These are phyloP conservation scores for Aphyosemion australe DNA, from an alignment of 2,113 vertebrate species.

Conservation along the genomic window DNA sequence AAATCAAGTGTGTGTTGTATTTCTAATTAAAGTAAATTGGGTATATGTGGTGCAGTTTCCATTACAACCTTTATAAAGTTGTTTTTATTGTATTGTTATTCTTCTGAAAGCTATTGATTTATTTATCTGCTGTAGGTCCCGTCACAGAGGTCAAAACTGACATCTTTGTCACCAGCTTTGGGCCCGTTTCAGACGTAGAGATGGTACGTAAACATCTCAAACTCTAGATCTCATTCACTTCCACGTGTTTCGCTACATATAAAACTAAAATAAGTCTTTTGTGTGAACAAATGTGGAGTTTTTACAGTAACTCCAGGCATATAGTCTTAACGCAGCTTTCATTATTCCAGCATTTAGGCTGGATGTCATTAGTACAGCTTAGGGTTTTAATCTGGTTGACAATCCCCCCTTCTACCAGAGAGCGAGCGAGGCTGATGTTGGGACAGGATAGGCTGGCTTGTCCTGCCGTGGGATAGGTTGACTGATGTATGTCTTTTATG, in stretches of 20 bases:
- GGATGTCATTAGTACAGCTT: constrained; percentile 84
- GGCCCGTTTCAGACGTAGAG: constrained; percentile 85
- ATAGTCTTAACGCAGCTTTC: constrained; percentile 67
- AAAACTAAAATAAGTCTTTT: not conserved
- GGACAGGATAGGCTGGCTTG: constrained; percentile 57
- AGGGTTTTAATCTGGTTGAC: constrained; percentile 83
- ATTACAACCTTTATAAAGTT: no score
- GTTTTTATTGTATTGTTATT: not conserved
- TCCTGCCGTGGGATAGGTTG: constrained; percentile 60
- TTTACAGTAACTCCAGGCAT: constrained; percentile 16
- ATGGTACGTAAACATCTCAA: constrained; percentile 75
- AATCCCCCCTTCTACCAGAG: constrained; percentile 66
- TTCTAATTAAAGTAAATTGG: no score
- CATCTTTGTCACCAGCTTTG: constrained; percentile 87
- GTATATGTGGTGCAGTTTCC: no score
- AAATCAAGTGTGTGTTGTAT: no score
- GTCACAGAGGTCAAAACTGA: constrained; percentile 86
- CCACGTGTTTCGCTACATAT: constrained; percentile 6
- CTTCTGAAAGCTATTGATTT: constrained; percentile 16
- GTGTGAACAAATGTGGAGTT: constrained; percentile 27
- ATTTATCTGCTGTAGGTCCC: constrained; percentile 72
- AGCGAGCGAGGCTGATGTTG: constrained; percentile 58
- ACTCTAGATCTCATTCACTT: constrained; percentile 10
- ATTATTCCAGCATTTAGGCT: constrained; percentile 81
- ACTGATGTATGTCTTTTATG: constrained; percentile 57